Base-by-base conservation (phyloP, 2,113 vertebrate species). In the Thalassoma bifasciatum region DNA sequence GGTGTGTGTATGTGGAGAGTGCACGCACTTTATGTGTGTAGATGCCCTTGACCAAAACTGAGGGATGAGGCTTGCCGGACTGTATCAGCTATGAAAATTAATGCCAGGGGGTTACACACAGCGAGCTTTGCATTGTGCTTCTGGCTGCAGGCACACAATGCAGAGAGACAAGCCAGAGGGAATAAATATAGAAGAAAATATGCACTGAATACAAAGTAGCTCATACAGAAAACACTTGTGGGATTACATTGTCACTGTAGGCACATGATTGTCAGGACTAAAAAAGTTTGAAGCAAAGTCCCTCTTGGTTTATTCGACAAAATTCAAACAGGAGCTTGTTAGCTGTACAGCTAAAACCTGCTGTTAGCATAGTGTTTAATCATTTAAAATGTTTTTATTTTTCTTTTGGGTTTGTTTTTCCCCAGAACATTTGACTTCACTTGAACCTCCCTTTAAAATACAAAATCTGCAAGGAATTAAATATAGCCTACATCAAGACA, bases 11-110 rank as follows among this genome's bases (percentile, higher is more conserved):
- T 34, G 8, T 30, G 30, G 30, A 58, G 56, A 63, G 50, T 78
- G 69, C 40, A 59, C 14, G 30, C 56, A 19, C 54, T 47, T 68
- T 66, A 58, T 73, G 61, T 47, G 71, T 61, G 68, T 72, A 73
- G 82, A 85, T 88, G 82, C 82, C 88, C 88, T 92, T 91, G 89
- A 88, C 84, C 84, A 68, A 71, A 87, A 74, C 74, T 67, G 75
- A 84, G 72, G 68, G 80, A 88, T 88, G 86, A 76, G 56, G 77
- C 59, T 77, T 68, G 79, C 76, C 24, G 52, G 72, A 82, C 83
- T 80, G 72, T 83, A 88, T 86, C 87, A 86, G 53, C 65, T 79
- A 69, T 79, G 81, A 88, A 90, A 89, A 90, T 88, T 2, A 86
- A 88, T 87, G 84, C 77, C 79, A 84, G 38, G 44, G 70, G 85